Base-by-base conservation (phyloP, 2,797 vertebrate genomes). In the Mormyrops boulengeri region DNA sequence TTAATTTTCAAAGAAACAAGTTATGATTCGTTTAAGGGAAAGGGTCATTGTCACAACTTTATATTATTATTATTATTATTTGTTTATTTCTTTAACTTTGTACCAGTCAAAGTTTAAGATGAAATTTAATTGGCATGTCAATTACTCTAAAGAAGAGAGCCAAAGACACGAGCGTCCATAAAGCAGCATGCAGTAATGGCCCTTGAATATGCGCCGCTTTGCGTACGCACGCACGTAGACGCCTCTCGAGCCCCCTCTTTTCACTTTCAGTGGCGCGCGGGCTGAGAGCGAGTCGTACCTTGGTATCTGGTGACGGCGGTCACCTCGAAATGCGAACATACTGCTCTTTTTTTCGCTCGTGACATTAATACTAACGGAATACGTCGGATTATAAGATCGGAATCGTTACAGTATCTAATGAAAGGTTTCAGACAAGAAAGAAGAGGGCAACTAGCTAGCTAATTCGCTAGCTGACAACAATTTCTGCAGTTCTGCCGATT, bases 251-350 rank as follows among this genome's bases (percentile, higher is more conserved):
- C 49, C 88, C 92, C 91, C 93, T 92, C 92, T 93, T 94, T 93
- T 92, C 92, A 93, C 93, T 92, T 90, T 94, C 92, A 93, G 92
- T 92, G 93, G 94, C 94, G 95, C 95, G 94, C 94, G 94, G 95
- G 95, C 93, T 92, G 94, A 95, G 94, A 95, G 94, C 90, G 93
- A 94, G 92, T 85, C 91, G 94, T 93, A 95, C 93, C 94, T 55
- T 47, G 93, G 92, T 94, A 94, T 94, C 94, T 94, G 94, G 95
- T 94, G 95, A 95, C 94, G 91, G 93, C 92, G 94, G 95, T 94
- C 93, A 91, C 14, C 49, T 90, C 91, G 94, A 94, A 96, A 94
- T 92, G 94, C 93, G 92, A 91, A 84, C 90, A 92, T 90, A 91
- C 34, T 0, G 69, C 91, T 87, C 34, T 30, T 88, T 91, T 90